Evolutionary conservation across 2,797 vertebrate genomes (phyloP), one percentile per base, ranked within the genome.

Genomic region (Margarornis squamiger): DNA sequence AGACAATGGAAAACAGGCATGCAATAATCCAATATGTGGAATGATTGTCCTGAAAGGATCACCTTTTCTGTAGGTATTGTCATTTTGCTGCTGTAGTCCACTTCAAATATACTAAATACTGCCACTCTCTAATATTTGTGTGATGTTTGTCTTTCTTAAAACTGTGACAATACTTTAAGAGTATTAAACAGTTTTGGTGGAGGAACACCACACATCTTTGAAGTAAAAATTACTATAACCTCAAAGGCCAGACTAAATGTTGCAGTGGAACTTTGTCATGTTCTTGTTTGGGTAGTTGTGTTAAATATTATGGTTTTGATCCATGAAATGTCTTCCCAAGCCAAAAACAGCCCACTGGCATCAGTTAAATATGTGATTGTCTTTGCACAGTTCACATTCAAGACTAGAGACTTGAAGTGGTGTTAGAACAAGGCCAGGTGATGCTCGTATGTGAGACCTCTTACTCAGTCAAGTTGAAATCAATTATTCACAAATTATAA

Each of bases 171-270:
- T 20, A 34, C 11, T 52, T 23, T 8, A 62, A 82, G 39, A 82
- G 41, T 18, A 77, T 27, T 27, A 16, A 2, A 36, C 4, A 7
- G 62, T 59, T 67, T 43, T 41, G 4, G 7, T 61, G 18, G 22
- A 76, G 48, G 62, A 82, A 21, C 18, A 61, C 12, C 26, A 8
- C 29, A 46, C 3, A 30, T 59, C 32, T 62, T 29, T 52, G 45
- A 87, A 91, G 24, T 79, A 36, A 68, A 86, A 95, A 34, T 78
- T 82, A 87, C 32, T 70, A 46, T 45, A 51, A 48, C 19, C 48
- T 72, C 36, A 61, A 71, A 87, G 27, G 29, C 38, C 12, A 27
- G 41, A 93, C 43, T 59, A 71, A 78, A 63, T 4, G 5, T 46
- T 86, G 26, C 23, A 70, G n/a, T 26, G 24, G 38, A 82, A n/a